Evolutionary conservation across 2,888 invertebrate species (phyloP).

Genomic region (Smittia sp.): DNA sequence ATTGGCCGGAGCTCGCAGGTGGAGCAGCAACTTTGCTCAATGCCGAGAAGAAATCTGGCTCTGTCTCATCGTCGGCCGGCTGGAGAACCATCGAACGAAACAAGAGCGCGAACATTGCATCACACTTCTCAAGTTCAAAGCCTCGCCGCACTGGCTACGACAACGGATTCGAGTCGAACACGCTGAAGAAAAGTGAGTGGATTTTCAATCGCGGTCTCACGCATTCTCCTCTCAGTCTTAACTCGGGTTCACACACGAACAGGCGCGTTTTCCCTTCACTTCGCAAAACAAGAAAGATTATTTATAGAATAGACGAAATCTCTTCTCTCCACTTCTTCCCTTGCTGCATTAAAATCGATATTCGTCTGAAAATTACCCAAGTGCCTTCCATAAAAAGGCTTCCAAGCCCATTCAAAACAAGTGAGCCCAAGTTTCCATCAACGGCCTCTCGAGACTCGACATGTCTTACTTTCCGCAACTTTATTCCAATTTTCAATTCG

Average conservation of each 20-base stretch:
- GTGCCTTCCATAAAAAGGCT: not conserved
- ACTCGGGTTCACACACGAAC: not conserved
- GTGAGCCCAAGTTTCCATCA: not conserved
- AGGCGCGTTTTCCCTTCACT: not conserved
- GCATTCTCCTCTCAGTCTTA: not conserved
- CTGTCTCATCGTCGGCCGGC: constrained; percentile 29
- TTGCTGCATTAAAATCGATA: not conserved
- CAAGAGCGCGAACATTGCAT: constrained; percentile 33
- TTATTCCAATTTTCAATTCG: constrained; percentile 50
- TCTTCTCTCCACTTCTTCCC: not conserved
- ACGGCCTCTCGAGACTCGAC: not conserved
- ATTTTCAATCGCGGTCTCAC: not conserved
- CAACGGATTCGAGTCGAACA: not conserved
- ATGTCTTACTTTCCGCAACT: not conserved
- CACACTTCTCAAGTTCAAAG: constrained; percentile 22
- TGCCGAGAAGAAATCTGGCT: constrained; percentile 42
- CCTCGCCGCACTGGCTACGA: constrained; percentile 11
- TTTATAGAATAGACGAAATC: not conserved
- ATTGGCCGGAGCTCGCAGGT: constrained; percentile 50
- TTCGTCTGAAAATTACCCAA: not conserved
- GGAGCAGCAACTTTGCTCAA: constrained; percentile 50
- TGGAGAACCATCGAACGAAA: constrained; percentile 21
- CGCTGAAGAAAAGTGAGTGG: constrained; percentile 27
- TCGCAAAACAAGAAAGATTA: not conserved
- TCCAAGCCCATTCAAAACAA: not conserved